Conservation (phyloP, 1,140 invertebrate genomes). For the Ectropis grisescens region DNA sequence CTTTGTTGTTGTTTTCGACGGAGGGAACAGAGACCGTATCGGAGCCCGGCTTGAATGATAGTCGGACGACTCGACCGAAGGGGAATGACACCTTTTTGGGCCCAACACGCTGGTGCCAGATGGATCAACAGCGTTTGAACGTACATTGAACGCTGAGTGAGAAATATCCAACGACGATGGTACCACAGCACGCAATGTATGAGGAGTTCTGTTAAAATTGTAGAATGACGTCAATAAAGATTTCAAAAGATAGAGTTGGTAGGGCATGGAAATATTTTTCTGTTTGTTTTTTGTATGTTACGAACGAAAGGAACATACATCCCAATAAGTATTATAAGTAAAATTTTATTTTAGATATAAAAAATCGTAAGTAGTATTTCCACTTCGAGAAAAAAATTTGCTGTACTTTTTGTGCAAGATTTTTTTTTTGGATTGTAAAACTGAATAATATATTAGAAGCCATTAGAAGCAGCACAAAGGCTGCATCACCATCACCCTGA, state of each 20-base stretch:
- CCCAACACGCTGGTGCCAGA: conserved; percentile 16
- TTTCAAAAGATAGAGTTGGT: no score
- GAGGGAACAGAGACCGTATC: background rate
- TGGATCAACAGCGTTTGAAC: conserved; percentile 6
- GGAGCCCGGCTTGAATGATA: conserved; percentile 18
- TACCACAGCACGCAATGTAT: conserved; percentile 5
- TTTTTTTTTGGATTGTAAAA: no score
- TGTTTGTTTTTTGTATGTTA: background rate
- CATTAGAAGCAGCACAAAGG: no score
- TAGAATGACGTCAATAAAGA: no score
- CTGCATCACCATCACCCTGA: conserved; percentile 23
- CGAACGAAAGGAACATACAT: no score
- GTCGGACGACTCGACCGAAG: conserved; percentile 13
- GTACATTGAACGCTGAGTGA: conserved; percentile 4
- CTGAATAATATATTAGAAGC: no score
- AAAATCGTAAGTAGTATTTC: no score
- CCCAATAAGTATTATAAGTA: no score
- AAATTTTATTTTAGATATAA: no score
- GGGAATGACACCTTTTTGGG: conserved; percentile 20
- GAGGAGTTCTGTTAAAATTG: no score
- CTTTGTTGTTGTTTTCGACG: background rate
- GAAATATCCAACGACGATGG: background rate
- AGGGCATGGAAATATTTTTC: background rate
- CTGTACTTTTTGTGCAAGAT: no score
- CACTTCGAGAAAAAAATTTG: no score